Evolutionary conservation across 2,113 vertebrate genomes (phyloP).

Genomic region (Cyanoliseus patagonus): DNA sequence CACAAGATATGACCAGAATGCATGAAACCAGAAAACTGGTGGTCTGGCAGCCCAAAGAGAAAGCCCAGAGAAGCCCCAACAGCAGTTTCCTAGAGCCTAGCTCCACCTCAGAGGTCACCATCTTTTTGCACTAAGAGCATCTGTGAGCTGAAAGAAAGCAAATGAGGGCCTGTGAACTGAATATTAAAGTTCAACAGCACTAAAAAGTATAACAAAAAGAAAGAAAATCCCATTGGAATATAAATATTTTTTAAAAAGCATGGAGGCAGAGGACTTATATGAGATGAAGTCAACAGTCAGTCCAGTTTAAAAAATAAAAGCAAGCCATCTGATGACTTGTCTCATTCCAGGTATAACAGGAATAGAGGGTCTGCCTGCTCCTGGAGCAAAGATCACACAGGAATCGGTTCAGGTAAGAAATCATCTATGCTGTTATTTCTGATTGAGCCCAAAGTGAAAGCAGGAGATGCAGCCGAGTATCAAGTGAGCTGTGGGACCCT

Average conservation of each 20-base stretch:
- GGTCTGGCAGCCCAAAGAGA: not conserved
- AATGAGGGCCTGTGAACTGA: not conserved
- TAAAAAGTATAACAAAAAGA: not conserved
- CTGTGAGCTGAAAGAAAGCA: not conserved
- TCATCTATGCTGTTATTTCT: not conserved
- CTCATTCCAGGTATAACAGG: not conserved
- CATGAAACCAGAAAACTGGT: not conserved
- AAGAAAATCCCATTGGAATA: not conserved
- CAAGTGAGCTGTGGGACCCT: not conserved
- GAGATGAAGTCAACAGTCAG: not conserved
- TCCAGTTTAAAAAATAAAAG: not conserved
- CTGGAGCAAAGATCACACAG: not conserved
- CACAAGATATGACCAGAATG: not conserved
- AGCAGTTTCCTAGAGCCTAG: not conserved
- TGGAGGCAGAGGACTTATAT: not conserved
- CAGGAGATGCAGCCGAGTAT: not conserved
- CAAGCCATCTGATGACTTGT: not conserved
- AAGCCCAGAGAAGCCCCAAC: not conserved
- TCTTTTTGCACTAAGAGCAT: not conserved
- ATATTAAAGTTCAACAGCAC: not conserved
- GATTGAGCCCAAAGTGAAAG: not conserved
- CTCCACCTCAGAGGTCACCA: not conserved
- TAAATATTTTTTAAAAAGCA: not conserved
- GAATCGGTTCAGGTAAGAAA: not conserved
- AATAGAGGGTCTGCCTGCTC: not conserved